Evolutionary conservation across 2,113 vertebrate species (phyloP), one percentile per base, ranked within the genome.

Genomic region (Myrmophylax atrothorax): DNA sequence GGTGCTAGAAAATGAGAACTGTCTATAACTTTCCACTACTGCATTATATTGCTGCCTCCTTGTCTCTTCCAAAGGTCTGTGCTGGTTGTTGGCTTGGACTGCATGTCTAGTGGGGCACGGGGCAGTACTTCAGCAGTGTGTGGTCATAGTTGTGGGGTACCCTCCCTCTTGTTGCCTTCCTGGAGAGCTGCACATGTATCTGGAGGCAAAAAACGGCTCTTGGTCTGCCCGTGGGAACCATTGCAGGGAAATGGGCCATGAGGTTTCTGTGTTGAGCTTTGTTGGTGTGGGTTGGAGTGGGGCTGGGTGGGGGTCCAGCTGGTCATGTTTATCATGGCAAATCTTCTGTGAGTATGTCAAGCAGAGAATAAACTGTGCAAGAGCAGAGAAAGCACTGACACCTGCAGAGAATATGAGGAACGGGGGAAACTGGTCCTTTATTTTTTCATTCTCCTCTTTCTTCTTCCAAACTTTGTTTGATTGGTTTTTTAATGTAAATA

Each of bases 81-180:
- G 59, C 18, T 81, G 50, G 29, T 29, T 42, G 23, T 35, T 73
- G 50, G n/a, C n/a, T 87, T 46, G 70, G 22, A 18, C 38, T 44
- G 44, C 8, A 0, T 53, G 18, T 53, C n/a, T 40, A 4, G 40
- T 42, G 66, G 63, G 52, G 24, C 53, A 10, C 0, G 3, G 69
- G 37, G 37, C 56, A 9, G 33, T 25, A 67, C 26, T 68, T 82
- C n/a, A 22, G 44, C 24, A 33, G 26, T 11, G 12, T 3, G 31
- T 12, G 7, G 49, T 50, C 49, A 25, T 26, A 52, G 25, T 1
- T 50, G 23, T 7, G 6, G 31, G 6, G 2, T 35, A 3, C 12
- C 24, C 25, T 67, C 25, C 50, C 5, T 46, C 47, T 11, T 24
- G 10, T 18, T 64, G 58, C 6, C 49, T 44, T 81, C 69, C 69